Conservation (phyloP, 2,888 invertebrate genomes). For the Tenthredo notha region DNA sequence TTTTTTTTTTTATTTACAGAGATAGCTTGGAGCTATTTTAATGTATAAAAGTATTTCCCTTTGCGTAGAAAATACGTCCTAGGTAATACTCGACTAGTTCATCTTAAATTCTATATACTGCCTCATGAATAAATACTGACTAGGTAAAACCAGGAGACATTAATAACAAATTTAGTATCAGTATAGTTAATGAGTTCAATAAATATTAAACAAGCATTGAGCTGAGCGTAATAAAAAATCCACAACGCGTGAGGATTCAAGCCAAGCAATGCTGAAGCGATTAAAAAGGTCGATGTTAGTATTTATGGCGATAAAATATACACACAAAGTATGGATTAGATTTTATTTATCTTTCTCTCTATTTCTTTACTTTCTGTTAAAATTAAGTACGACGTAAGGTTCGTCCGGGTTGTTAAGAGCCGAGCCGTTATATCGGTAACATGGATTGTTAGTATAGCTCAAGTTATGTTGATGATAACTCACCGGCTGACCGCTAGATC, state of each 20-base stretch:
- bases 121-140: not conserved
- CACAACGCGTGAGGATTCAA: not conserved
- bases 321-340: not conserved
- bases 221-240: conserved; percentile 10
- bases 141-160: conserved; percentile 2
- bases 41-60: not conserved
- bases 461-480: conserved; percentile 78
- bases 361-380: conserved; percentile 73
- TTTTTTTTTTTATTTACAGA: conserved; percentile 4
- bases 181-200: not conserved
- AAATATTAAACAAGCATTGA: conserved; percentile 17
- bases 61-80: not conserved
- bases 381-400: conserved; percentile 77
- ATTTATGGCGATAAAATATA: not conserved
- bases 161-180: not conserved
- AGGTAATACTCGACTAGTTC: not conserved
- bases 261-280: conserved; percentile 17
- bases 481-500: conserved; percentile 75
- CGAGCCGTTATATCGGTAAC: conserved; percentile 76
- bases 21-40: not conserved
- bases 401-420: conserved; percentile 73
- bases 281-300: not conserved
- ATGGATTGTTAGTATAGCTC: conserved; percentile 77
- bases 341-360: not conserved
- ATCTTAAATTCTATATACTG: not conserved